Percentiles rank a stretch among this genome's conserved stretches.
Evolutionary conservation across 2,797 vertebrate species (phyloP).

Genomic region (Catharus ustulatus): DNA sequence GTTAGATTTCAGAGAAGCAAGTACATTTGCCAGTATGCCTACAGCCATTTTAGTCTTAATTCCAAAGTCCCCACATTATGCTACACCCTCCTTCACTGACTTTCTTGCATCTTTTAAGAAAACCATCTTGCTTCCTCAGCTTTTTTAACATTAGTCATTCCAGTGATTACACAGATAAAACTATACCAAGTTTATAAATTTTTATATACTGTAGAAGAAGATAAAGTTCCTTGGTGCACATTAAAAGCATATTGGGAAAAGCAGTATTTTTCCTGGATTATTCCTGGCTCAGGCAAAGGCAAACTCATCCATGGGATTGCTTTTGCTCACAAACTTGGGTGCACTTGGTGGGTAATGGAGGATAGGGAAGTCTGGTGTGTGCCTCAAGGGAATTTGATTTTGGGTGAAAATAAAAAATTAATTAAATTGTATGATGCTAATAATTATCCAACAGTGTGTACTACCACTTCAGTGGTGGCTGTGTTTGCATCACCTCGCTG

Average conservation of each 20-base stretch:
- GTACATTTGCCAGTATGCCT: background rate
- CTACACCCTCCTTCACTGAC: background rate
- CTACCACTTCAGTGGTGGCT: background rate
- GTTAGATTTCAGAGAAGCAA: background rate
- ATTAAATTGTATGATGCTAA: background rate
- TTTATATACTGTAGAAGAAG: background rate
- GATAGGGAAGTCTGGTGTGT: background rate
- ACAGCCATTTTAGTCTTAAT: background rate
- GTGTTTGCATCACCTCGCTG: rapidly evolving
- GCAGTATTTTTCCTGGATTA: background rate
- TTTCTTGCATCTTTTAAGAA: background rate
- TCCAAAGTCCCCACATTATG: background rate
- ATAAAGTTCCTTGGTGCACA: background rate
- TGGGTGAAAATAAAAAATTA: background rate
- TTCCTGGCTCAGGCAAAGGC: background rate
- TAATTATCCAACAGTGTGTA: background rate
- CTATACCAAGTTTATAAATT: background rate
- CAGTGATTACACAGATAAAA: background rate
- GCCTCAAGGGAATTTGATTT: background rate
- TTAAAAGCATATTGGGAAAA: background rate
- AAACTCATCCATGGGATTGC: background rate
- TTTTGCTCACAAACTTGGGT: background rate
- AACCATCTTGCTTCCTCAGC: background rate
- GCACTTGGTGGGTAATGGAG: background rate
- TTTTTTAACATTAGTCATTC: background rate